Conservation (phyloP, 2,888 invertebrate genomes). For the Limnephilus auricula region DNA sequence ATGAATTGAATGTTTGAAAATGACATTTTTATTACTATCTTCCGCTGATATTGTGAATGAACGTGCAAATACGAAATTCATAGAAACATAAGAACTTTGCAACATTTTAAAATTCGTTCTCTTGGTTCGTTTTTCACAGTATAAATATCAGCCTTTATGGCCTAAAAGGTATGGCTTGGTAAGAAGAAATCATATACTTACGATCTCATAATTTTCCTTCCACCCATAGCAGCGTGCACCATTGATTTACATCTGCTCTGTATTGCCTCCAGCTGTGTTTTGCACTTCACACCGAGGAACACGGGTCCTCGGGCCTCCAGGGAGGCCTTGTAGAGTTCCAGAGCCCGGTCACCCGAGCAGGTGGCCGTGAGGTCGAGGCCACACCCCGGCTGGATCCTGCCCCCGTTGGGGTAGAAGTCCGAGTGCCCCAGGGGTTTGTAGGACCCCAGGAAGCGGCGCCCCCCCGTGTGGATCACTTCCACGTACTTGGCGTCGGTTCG, state of each 20-base stretch:
- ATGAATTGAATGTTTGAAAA: too few relatives aligned
- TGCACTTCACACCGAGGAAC: constrained; percentile 27
- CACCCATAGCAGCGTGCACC: constrained; percentile 45
- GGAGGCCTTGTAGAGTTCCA: constrained; percentile 40
- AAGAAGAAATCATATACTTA: not conserved
- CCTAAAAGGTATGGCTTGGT: too few relatives aligned
- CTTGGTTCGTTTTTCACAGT: too few relatives aligned
- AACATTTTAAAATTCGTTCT: too few relatives aligned
- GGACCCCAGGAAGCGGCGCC: constrained; percentile 37
- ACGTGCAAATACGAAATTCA: too few relatives aligned
- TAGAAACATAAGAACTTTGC: too few relatives aligned
- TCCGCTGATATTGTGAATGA: too few relatives aligned
- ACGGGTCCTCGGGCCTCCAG: constrained; percentile 36
- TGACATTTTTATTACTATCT: too few relatives aligned
- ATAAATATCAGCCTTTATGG: too few relatives aligned
- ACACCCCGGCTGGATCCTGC: constrained; percentile 53
- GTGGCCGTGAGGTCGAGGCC: constrained; percentile 47
- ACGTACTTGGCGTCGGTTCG: constrained; percentile 44
- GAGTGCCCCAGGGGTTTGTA: constrained; percentile 46
- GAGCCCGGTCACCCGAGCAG: constrained; percentile 48
- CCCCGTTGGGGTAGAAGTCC: constrained; percentile 54
- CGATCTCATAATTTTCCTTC: constrained; percentile 41
- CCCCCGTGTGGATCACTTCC: constrained; percentile 51
- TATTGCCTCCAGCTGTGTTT: constrained; percentile 33
- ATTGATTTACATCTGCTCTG: constrained; percentile 35